Conservation (phyloP, 2,113 vertebrate genomes). For the Oenanthe melanoleuca region DNA sequence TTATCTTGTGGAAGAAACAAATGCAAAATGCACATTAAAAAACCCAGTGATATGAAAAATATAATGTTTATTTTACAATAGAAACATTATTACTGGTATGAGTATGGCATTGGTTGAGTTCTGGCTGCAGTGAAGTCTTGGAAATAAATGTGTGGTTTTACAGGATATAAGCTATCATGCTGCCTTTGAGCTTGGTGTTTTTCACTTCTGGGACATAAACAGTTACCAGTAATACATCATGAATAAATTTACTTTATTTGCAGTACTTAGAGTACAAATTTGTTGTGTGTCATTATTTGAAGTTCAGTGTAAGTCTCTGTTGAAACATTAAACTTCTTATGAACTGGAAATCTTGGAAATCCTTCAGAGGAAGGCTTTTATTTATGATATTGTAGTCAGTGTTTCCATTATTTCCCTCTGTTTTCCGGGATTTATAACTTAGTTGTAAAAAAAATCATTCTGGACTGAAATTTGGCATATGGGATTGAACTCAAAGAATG, state of each 20-base stretch:
- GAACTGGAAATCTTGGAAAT: slow-evolving; percentile 75
- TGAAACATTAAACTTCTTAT: slow-evolving; percentile 76
- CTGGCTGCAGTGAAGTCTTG: not conserved
- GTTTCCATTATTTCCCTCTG: slow-evolving; percentile 62
- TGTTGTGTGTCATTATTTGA: slow-evolving; percentile 53
- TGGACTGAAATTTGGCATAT: slow-evolving; percentile 34
- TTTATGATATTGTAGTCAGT: slow-evolving; percentile 69
- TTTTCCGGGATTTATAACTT: slow-evolving; percentile 68
- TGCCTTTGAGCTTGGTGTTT: slow-evolving; percentile 44
- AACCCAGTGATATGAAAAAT: not conserved
- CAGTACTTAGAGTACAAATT: slow-evolving; percentile 44
- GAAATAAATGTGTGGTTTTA: slow-evolving; percentile 38
- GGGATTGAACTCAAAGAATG: not conserved
- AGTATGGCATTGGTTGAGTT: not conserved
- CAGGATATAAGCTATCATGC: not conserved
- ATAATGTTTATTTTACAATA: slow-evolving; percentile 9
- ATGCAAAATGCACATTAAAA: not conserved
- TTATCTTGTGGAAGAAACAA: not conserved
- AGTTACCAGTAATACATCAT: not conserved
- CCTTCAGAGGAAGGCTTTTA: slow-evolving; percentile 67
- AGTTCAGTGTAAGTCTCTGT: slow-evolving; percentile 63
- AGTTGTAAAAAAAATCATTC: slow-evolving; percentile 62
- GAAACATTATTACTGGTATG: slow-evolving; percentile 25
- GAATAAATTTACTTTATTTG: slow-evolving; percentile 60
- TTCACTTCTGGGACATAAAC: slow-evolving; percentile 45